These are phyloP conservation scores for Scaptomyza cyrtandrae DNA, from an alignment of 2,888 invertebrate genomes.

Conservation along the genomic window DNA sequence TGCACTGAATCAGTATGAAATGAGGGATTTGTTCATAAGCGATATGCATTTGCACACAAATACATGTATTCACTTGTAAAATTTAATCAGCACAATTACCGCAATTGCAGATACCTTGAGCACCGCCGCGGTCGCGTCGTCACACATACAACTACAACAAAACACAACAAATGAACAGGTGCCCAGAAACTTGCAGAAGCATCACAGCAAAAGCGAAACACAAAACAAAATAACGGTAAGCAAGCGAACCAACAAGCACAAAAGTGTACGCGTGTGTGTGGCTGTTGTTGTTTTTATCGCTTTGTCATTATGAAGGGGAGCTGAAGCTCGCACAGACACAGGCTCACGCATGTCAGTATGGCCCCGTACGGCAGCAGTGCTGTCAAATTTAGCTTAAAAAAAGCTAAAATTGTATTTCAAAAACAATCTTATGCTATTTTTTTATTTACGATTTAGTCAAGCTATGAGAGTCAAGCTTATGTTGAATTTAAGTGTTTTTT, in stretches of 20 bases:
- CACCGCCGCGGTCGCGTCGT: conserved; percentile 32
- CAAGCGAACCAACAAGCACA: conserved; percentile 34
- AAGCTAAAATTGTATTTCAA: not conserved
- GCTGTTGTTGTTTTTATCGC: conserved; percentile 28
- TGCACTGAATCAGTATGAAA: not conserved
- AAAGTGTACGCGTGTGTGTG: conserved; percentile 5
- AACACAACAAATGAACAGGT: conserved; percentile 62
- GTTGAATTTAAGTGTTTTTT: not conserved
- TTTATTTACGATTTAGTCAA: not conserved
- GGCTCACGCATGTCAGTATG: conserved; percentile 11
- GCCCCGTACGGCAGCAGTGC: not conserved
- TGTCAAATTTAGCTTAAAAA: conserved; percentile 2
- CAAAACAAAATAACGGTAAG: conserved; percentile 46
- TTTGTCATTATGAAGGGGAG: conserved; percentile 25
- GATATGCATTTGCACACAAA: too few species aligned
- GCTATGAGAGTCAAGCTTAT: not conserved
- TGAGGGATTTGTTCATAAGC: not conserved
- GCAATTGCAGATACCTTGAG: not conserved
- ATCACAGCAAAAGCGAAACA: conserved; percentile 23
- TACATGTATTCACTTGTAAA: not conserved
- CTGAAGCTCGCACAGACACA: conserved; percentile 15
- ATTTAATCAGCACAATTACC: not conserved
- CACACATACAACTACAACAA: conserved; percentile 66
- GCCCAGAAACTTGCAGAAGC: conserved; percentile 52
- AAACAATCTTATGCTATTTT: not conserved